Base-by-base conservation (phyloP, 2,888 invertebrate genomes). In the Eilema caniola region DNA sequence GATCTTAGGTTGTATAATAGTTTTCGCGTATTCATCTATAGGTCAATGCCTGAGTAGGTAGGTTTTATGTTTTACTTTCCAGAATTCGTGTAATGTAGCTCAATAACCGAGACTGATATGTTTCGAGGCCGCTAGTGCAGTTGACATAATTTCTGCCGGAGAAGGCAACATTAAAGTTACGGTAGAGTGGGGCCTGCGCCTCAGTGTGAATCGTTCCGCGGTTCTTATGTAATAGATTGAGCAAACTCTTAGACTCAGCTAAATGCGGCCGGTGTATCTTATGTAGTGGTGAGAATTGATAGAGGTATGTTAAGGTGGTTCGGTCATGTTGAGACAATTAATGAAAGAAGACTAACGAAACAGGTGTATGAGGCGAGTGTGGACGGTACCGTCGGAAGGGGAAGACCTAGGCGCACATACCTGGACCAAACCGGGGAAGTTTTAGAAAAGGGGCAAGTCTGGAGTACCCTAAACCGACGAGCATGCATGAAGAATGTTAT, bases 181-280 rank as follows among this genome's bases (percentile, higher is more conserved):
- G 77, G 68, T 81, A 80, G 77, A 83, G 83, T 78, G 83, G 76
- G 79, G 81, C 8, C 79, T 76, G 70, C 78, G 74, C 68, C 74
- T 59, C 70, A 81, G 76, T 77, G 82, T 83, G 84, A 84, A 83
- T 85, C 86, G 84, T 85, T 86, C 85, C 83, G 80, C 79, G 82
- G 72, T 79, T 80, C 80, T 90, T 90, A 89, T 88, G 86, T 85
- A 89, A 90, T 76, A 75, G 77, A 84, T 90, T 90, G 88, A 85
- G 90, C 83, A 90, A 89, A 88, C 83, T 75, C 72, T 64, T 69
- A 71, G 66, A 76, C 67, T 67, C 75, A 53, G 76, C 73, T 76
- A 75, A 78, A 72, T 68, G 69, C 73, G 71, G 74, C 62, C 67
- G 70, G 57, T 60, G 53, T 33, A 67, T 68, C 66, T 70, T 71